Evolutionary conservation across 2,797 vertebrate genomes (phyloP), one percentile per base, ranked within the genome.

Genomic region (Siniperca scherzeri): DNA sequence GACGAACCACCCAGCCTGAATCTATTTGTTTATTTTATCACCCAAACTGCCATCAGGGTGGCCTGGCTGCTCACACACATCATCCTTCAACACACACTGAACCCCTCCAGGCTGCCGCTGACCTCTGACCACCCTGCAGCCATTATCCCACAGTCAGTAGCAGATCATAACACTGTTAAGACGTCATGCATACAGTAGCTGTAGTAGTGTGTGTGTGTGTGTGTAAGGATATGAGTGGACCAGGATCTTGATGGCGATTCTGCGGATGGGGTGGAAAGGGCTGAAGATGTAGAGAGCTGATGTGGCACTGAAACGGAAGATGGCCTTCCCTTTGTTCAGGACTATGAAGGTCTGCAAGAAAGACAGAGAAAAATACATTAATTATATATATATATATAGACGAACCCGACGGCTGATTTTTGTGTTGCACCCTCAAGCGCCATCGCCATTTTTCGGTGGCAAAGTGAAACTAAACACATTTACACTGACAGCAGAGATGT

Each of bases 291-390:
- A 99, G 94, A 99, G 96, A 83, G 98, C 98, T 38, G 97, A 97
- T 69, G 97, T 98, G 96, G 98, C 98, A 91, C 97, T 99, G 97
- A 99, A 99, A 77, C 98, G 97, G 96, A 99, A 99, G 96, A 99
- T 99, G 96, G 98, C 98, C 95, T 98, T 99, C 89, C 98, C 98
- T 96, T 97, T 99, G 95, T 99, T 99, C 95, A 99, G 95, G 87
- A 99, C 98, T 95, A 99, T 97, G 97, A 99, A 99, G 80, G 98
- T 99, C 98, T 99, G 97, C 13, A 72, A 46, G 3, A 61, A 40
- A 80, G 67, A 64, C 36, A 82, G 11, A 73, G 16, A 38, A 3
- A 22, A 19, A 71, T 1, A 36, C 42, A n/a, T 1, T 62, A 9
- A 48, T 9, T 16, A 33, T 2, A 50, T 21, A 50, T 12, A 42